Evolutionary conservation across 2,888 invertebrate genomes (phyloP).

Genomic region (Mesochorus sp.): DNA sequence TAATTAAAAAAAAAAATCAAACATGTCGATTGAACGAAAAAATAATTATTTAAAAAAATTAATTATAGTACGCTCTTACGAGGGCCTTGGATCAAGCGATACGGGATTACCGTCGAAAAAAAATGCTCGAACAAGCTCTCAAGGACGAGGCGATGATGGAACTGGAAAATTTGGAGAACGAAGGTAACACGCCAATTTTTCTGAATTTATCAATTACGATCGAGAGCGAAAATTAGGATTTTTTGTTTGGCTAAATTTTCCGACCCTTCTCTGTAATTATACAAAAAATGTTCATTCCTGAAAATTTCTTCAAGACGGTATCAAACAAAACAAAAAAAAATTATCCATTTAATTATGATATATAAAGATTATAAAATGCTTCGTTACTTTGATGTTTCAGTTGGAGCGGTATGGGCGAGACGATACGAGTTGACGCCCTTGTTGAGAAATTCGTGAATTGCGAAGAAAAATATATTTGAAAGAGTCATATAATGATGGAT

Average conservation of each 20-base stretch:
- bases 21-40: not conserved
- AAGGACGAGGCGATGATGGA: conserved; percentile 52
- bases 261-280: no score
- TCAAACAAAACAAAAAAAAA: no score
- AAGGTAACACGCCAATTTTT: conserved; percentile 37
- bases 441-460: conserved; percentile 30
- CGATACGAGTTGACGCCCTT: conserved; percentile 40
- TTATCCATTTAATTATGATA: no score
- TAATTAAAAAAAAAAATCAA: not conserved
- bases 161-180: conserved; percentile 40
- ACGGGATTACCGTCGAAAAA: conserved; percentile 82
- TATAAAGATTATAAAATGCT: no score
- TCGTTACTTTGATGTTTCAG: conserved; percentile 13
- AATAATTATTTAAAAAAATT: not conserved
- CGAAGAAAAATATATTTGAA: not conserved
- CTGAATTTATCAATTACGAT: no score
- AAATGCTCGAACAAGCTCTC: conserved; percentile 67
- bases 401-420: conserved; percentile 34
- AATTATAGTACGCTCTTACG: conserved; percentile 81
- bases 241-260: no score
- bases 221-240: no score
- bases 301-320: no score
- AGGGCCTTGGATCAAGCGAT: conserved; percentile 83
- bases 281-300: no score
- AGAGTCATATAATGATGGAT: not conserved